Evolutionary conservation across 1,140 invertebrate genomes (phyloP).

Genomic region (Drosophila carrolli): DNA sequence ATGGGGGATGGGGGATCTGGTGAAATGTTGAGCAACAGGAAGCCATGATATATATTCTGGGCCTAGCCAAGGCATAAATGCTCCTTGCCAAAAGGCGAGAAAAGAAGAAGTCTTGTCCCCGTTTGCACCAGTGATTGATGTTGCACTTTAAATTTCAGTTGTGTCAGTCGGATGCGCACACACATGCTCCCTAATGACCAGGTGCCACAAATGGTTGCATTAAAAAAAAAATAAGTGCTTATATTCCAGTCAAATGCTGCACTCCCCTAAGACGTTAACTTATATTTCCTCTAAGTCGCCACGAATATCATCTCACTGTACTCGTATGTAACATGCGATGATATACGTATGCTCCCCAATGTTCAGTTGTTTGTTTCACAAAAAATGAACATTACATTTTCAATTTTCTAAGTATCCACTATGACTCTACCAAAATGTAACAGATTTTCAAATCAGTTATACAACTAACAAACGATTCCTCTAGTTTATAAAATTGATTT

Average conservation of each 20-base stretch:
- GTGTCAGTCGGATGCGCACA: constrained; percentile 24
- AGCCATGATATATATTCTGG: constrained; percentile 42
- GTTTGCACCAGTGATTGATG: constrained; percentile 47
- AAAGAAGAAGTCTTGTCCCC: constrained; percentile 35
- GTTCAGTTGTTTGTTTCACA: not conserved
- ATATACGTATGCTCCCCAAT: not conserved
- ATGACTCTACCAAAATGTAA: no score
- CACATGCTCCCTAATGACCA: constrained; percentile 42
- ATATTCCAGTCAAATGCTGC: constrained; percentile 5
- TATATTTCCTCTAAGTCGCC: not conserved
- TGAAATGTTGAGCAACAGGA: constrained; percentile 43
- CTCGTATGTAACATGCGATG: no score
- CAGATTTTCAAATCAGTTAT: no score
- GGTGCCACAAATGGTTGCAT: constrained; percentile 48
- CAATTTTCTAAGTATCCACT: not conserved
- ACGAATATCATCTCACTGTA: not conserved
- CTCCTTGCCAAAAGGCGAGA: constrained; percentile 17
- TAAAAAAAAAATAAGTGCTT: not conserved
- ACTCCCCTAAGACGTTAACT: constrained; percentile 4
- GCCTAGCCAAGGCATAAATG: constrained; percentile 45
- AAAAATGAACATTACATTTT: not conserved
- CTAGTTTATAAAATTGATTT: no score
- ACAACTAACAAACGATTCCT: no score
- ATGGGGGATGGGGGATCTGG: not conserved
- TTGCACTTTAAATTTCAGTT: constrained; percentile 54